Percentiles rank a stretch among this genome's conserved stretches.
These are phyloP conservation scores for Cotesia congregata DNA, from an alignment of 2,888 invertebrate species.

Conservation along the genomic window DNA sequence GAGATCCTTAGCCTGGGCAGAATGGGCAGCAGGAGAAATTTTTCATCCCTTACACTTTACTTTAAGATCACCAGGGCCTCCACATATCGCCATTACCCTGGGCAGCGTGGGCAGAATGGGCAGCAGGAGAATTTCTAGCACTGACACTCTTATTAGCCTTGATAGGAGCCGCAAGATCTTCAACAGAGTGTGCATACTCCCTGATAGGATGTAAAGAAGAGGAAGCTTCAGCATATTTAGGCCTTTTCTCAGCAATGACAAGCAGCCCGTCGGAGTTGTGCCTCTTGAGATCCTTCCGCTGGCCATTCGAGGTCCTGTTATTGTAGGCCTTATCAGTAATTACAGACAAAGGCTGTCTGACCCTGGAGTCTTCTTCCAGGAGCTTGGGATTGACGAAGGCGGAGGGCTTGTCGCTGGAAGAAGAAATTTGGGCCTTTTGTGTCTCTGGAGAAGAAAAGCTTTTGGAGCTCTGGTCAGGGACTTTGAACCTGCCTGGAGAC, in stretches of 20 bases:
- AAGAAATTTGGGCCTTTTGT: slow-evolving; percentile 66
- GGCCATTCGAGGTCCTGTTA: slow-evolving; percentile 53
- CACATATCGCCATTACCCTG: slow-evolving; percentile 72
- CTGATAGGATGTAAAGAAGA: slow-evolving; percentile 47
- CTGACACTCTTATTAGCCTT: slow-evolving; percentile 44
- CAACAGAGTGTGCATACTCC: slow-evolving; percentile 48
- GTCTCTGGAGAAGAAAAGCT: slow-evolving; percentile 63
- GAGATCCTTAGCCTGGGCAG: too few species aligned
- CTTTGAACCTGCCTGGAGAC: slow-evolving; percentile 60
- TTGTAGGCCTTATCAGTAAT: slow-evolving; percentile 67
- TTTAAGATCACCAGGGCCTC: slow-evolving; percentile 72
- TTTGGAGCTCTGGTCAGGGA: slow-evolving; percentile 62
- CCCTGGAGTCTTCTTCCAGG: slow-evolving; percentile 40
- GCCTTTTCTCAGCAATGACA: slow-evolving; percentile 62
- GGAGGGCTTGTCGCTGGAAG: slow-evolving; percentile 61
- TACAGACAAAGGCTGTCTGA: slow-evolving; percentile 66
- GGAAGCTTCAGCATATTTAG: slow-evolving; percentile 60
- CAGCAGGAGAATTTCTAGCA: slow-evolving; percentile 47
- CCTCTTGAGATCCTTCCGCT: slow-evolving; percentile 58
- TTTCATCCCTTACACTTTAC: too few species aligned
- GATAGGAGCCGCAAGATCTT: slow-evolving; percentile 52
- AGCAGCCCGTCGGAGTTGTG: slow-evolving; percentile 63
- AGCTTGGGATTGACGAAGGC: slow-evolving; percentile 54
- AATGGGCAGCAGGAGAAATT: too few species aligned
- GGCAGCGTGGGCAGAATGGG: slow-evolving; percentile 57